Evolutionary conservation across 2,113 vertebrate genomes (phyloP), one percentile per base, ranked within the genome.

Genomic region (Galemys pyrenaicus): DNA sequence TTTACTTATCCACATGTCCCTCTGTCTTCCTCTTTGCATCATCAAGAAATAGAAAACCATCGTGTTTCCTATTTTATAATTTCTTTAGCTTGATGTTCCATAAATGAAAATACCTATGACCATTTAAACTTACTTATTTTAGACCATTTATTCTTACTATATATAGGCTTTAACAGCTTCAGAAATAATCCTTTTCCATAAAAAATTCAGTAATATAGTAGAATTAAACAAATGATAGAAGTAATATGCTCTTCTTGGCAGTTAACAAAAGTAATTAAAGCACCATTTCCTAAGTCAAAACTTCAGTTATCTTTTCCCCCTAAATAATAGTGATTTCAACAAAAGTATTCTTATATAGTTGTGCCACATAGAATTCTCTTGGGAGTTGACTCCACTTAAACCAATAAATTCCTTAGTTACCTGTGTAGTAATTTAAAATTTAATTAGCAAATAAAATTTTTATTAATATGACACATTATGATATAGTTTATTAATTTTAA

Each of bases 401-500:
- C 7, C 35, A 96, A 35, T 81, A 92, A 87, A 80, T 89, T 91
- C 24, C 91, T 96, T 87, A 85, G 39, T 89, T 91, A 79, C 41
- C 64, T 93, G 28, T 64, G 9, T 67, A 81, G 5, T 92, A 30
- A 13, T 26, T 95, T 95, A 91, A 97, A 94, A 67, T 86, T 78
- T 92, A 91, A 60, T 91, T 73, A 75, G 39, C 51, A 92, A 32
- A 78, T 91, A 86, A 60, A 62, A 68, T 56, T 77, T 88, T 65
- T 94, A 46, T 95, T 92, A 79, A 11, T 96, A 62, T 87, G 49
- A 20, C 6, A 74, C 3, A 87, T 67, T 92, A 80, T 91, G 41
- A 39, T 90, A 30, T 87, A 67, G 39, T 92, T 26, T 95, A 80
- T 56, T 94, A 89, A 86, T 68, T 92, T 91, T 88, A 75, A 94